Evolutionary conservation across 2,113 vertebrate species (phyloP).

Genomic region (Riparia riparia): DNA sequence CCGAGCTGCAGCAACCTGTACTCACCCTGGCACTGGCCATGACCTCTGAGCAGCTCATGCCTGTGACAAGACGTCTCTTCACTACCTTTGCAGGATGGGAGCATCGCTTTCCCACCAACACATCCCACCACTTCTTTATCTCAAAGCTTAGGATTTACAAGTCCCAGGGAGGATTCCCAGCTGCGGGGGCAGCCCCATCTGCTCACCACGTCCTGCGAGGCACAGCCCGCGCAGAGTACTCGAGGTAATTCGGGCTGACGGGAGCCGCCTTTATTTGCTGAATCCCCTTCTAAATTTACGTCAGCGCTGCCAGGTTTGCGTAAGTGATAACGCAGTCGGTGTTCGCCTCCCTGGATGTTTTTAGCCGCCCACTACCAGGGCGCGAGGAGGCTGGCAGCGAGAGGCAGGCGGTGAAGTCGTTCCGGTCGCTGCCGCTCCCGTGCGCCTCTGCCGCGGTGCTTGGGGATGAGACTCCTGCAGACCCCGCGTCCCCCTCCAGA

Average conservation of each 20-base stretch:
- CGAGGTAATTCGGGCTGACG: background rate
- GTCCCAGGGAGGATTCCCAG: background rate
- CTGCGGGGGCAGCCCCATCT: background rate
- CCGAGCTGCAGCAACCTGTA: background rate
- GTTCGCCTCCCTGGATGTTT: background rate
- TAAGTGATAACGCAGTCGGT: background rate
- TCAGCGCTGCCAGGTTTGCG: background rate
- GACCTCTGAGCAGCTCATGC: background rate
- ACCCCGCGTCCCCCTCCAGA: background rate
- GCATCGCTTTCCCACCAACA: background rate
- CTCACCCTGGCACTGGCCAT: accelerated
- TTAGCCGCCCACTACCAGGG: background rate
- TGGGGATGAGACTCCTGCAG: background rate
- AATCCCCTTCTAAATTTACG: background rate
- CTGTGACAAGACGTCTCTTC: background rate
- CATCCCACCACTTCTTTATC: background rate
- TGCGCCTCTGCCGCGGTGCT: background rate
- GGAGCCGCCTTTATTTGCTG: background rate
- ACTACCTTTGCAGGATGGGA: background rate
- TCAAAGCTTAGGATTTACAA: background rate
- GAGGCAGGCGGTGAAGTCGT: background rate
- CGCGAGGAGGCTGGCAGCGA: background rate
- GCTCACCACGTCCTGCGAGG: background rate
- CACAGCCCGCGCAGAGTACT: background rate
- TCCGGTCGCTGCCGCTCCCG: background rate